These are phyloP conservation scores for Laticauda colubrina DNA, from an alignment of 2,113 vertebrate genomes.

Conservation along the genomic window DNA sequence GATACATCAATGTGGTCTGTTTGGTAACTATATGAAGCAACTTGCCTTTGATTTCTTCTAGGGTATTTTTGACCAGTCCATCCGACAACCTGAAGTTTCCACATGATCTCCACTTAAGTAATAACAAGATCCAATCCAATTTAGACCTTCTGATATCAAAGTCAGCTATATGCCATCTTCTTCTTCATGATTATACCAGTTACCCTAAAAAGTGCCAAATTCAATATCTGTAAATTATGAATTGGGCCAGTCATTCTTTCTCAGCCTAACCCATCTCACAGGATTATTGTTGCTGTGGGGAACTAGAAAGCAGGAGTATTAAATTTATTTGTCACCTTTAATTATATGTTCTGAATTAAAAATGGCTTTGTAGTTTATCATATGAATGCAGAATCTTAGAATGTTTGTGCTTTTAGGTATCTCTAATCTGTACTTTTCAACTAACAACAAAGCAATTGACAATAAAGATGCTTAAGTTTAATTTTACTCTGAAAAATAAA, in stretches of 20 bases:
- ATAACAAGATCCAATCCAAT: not conserved
- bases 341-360: not conserved
- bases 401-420: not conserved
- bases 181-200: not conserved
- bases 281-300: not conserved
- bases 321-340: not conserved
- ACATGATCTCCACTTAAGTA: not conserved
- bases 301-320: not conserved
- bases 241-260: not conserved
- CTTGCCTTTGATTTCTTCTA: not conserved
- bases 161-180: not conserved
- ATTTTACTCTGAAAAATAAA: conserved; percentile 42
- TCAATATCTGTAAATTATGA: not conserved
- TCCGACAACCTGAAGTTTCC: not conserved
- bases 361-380: not conserved
- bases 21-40: not conserved
- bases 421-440: not conserved
- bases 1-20: not conserved
- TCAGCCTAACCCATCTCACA: not conserved
- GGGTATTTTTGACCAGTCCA: not conserved
- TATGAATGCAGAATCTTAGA: not conserved
- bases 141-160: not conserved
- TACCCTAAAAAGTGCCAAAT: not conserved
- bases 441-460: not conserved
- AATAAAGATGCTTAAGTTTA: not conserved